Evolutionary conservation across 92 coral and sea anemone species (phyloP), one percentile per base, ranked within the genome.

Genomic region (Blastomussa wellsi): DNA sequence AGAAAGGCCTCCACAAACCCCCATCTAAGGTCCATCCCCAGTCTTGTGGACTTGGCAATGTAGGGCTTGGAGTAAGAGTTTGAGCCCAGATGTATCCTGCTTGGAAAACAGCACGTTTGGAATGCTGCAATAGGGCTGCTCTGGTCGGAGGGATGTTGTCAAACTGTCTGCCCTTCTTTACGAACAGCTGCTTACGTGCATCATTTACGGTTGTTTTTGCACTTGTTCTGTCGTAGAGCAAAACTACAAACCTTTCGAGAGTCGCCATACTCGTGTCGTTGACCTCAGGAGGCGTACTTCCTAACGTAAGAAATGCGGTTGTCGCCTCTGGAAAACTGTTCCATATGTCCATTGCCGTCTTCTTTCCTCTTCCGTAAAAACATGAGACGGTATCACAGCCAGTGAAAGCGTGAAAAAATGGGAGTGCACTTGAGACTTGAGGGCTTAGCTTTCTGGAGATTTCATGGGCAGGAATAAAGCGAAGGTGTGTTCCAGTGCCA

Each of bases 331-430:
- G n/a, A n/a, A n/a, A n/a, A n/a, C n/a, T n/a, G 31, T 89, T 89
- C 95, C 95, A 92, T 39, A 87, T 74, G 31, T 90, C 92, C 6
- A 86, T 51, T 32, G 95, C 95, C 38, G 95, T 89, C 86, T 89
- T 92, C 87, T 83, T 89, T 59, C 95, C 89, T 83, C 80, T 83
- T 20, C 95, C 95, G 10, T 65, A 79, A 49, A 92, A 91, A 74
- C 90, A 88, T 38, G 94, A 92, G 64, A 86, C 92, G 20, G 89
- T 86, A 59, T 92, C 95, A 73, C 95, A 92, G 33, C 95, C 95
- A 6, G 92, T 92, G 78, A 92, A 89, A 32, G 92, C 92, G 62
- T 89, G 89, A 77, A 89, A 92, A 17, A 89, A 76, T 26, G 84
- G 90, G 42, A 92, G 85, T 60, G 86, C 79, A 17, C 47, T 74